Evolutionary conservation across 2,113 vertebrate genomes (phyloP).

Genomic region (Gallinago jamesoni): DNA sequence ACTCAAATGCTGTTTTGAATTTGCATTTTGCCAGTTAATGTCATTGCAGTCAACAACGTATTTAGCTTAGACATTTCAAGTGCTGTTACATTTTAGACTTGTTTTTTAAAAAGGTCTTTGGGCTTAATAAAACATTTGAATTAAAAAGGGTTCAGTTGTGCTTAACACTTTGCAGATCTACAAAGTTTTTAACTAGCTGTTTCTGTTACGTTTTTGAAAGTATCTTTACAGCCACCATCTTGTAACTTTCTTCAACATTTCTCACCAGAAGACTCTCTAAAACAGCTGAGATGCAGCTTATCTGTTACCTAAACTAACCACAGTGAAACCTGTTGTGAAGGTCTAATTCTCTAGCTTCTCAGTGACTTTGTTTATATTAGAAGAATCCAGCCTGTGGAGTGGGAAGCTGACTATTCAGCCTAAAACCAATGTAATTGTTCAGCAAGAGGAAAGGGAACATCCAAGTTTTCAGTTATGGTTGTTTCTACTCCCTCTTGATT

Average conservation of each 20-base stretch:
- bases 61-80: neutral
- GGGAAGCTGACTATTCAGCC: neutral
- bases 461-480: neutral
- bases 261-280: neutral
- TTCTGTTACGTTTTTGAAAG: neutral
- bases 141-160: neutral
- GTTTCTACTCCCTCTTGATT: neutral
- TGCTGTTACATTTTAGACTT: neutral
- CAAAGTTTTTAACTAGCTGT: neutral
- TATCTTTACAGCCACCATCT: neutral
- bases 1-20: neutral
- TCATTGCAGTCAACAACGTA: neutral
- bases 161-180: neutral
- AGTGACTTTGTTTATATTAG: neutral
- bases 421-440: neutral
- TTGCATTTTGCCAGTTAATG: neutral
- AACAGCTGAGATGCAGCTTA: neutral
- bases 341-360: neutral
- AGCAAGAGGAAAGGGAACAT: neutral
- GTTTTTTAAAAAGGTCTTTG: neutral
- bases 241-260: neutral
- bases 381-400: neutral
- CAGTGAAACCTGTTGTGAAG: neutral
- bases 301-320: neutral
- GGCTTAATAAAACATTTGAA: neutral